phyloP scores from a whole-genome alignment of 2,888 invertebrate species.

The Netelia inedita region DNA sequence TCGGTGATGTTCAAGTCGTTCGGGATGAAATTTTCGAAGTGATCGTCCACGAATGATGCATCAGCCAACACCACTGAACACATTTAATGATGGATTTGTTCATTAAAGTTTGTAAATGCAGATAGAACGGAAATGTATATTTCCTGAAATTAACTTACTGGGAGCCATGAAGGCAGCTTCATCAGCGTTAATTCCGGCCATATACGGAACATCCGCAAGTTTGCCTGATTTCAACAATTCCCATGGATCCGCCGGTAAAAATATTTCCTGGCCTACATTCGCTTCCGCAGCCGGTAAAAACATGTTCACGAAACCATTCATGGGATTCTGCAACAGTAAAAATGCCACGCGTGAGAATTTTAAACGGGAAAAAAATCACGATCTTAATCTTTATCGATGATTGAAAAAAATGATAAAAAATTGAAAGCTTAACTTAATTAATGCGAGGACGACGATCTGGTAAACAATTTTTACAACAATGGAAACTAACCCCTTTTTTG shows the following conservation, averaged over 20 bases:
- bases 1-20: slow-evolving; percentile 80
- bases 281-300: slow-evolving; percentile 80
- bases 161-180: slow-evolving; percentile 75
- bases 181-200: slow-evolving; percentile 76
- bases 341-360: not conserved
- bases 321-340: slow-evolving; percentile 71
- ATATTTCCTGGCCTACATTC: slow-evolving; percentile 79
- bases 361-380: too few relatives aligned
- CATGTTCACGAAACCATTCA: slow-evolving; percentile 74
- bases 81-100: slow-evolving; percentile 9
- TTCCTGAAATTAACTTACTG: slow-evolving; percentile 70
- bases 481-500: slow-evolving; percentile 69
- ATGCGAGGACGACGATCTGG: slow-evolving; percentile 10
- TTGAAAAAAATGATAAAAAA: too few relatives aligned
- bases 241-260: slow-evolving; percentile 80
- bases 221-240: slow-evolving; percentile 78
- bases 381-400: too few relatives aligned
- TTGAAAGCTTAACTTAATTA: too few relatives aligned
- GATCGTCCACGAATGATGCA: slow-evolving; percentile 75
- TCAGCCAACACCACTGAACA: slow-evolving; percentile 73
- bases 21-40: slow-evolving; percentile 80
- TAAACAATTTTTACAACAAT: not conserved
- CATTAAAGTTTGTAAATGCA: slow-evolving; percentile 16
- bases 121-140: slow-evolving; percentile 1
- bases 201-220: slow-evolving; percentile 79